A percentile compares a stretch with the other conserved stretches of the same genome.
phyloP scores from a whole-genome alignment of 2,888 invertebrate species.

The Lepidocyrtoides sp. region DNA sequence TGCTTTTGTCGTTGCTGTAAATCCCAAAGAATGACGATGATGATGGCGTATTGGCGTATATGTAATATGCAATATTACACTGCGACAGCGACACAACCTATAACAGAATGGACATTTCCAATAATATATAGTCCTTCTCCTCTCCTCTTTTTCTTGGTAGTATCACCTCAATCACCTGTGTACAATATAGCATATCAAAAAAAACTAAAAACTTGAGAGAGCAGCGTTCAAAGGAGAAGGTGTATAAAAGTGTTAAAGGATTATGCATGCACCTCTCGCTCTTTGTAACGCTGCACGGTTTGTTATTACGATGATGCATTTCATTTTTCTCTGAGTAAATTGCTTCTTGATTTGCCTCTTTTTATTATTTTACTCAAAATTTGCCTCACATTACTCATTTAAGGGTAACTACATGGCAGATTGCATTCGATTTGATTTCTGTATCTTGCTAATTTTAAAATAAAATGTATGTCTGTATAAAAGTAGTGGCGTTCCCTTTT shows the following conservation, averaged over 20 bases:
- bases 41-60: too few species aligned
- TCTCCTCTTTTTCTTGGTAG: conserved; percentile 6
- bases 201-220: too few species aligned
- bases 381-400: conserved; percentile 1
- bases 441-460: background rate
- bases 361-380: conserved; percentile 6
- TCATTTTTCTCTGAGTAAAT: background rate
- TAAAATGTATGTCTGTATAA: background rate
- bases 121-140: background rate
- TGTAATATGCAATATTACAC: too few species aligned
- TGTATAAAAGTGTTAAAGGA: too few species aligned
- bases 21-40: background rate
- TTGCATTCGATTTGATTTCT: too few species aligned
- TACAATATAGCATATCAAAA: too few species aligned
- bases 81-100: background rate
- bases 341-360: background rate
- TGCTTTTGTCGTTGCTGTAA: background rate
- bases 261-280: too few species aligned
- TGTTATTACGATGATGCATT: background rate
- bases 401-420: background rate
- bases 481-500: conserved; percentile 25
- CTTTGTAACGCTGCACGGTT: too few species aligned
- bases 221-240: too few species aligned
- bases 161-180: too few species aligned
- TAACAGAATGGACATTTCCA: background rate